Evolutionary conservation across 2,888 invertebrate genomes (phyloP), one percentile per base, ranked within the genome.

Genomic region (Pterostichus madidus): DNA sequence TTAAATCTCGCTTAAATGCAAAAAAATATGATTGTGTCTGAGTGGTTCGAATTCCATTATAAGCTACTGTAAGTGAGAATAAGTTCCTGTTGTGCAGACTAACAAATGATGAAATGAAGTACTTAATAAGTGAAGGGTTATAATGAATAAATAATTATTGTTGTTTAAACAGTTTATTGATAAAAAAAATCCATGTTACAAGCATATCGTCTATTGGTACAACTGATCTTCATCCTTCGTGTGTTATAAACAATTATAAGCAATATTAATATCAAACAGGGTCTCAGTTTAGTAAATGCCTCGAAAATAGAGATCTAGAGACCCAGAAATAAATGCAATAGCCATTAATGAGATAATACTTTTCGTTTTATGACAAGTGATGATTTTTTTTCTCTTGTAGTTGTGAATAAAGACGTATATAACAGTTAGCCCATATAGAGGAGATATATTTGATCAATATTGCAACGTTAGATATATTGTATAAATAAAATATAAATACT

Each of bases 401-500:
- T 56, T 17, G 56, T 56, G 68, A 75, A 31, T 75, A 75, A 64
- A 31, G 75, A 75, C 75, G 75, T 17, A 15, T 80, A 78, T 78
- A 80, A 80, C 80, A 80, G 35, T 80, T 68, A 80, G 80, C 80
- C 24, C 68, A 68, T 80, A 80, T 64, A 68, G 46, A 80, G 31
- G 52, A 68, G 68, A 80, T 68, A 79, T 79, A 80, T 68, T 68
- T 80, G 49, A 49, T 80, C 68, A 80, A 78, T 80, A 80, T 49
- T 80, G 80, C 68, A 80, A 80, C 80, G 31, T 35, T 80, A 68
- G 15, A 80, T 80, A 52, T 80, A 80, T 77, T 77, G 77, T 77
- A 77, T 56, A 77, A 77, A 56, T 77, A 77, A 77, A 77, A 77
- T 77, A 77, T 77, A 77, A 77, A 77, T 77, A 77, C 77, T 56